phyloP scores from a whole-genome alignment of 1,140 invertebrate genomes.

The Leptinotarsa defecta region DNA sequence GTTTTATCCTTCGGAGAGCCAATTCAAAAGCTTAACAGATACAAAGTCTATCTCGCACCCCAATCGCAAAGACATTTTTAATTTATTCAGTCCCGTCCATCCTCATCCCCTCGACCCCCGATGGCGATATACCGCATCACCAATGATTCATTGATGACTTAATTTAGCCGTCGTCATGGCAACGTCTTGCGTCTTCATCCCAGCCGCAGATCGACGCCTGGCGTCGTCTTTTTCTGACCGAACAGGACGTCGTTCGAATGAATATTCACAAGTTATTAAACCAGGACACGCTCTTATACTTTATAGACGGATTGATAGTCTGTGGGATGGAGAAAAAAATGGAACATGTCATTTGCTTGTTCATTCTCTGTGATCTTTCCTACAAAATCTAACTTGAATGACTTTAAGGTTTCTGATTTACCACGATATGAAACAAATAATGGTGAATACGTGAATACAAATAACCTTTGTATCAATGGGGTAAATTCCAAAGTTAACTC shows the following conservation, averaged over 20 bases:
- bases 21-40: conserved; percentile 28
- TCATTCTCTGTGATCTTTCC: too few relatives aligned
- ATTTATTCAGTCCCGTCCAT: conserved; percentile 46
- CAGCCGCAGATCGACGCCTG: conserved; percentile 36
- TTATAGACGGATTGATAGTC: conserved; percentile 22
- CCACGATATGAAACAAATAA: too few relatives aligned
- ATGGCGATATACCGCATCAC: conserved; percentile 47
- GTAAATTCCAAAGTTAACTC: too few relatives aligned
- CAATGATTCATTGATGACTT: conserved; percentile 56
- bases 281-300: conserved; percentile 46
- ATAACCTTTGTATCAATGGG: too few relatives aligned
- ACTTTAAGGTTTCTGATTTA: too few relatives aligned
- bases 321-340: conserved; percentile 21
- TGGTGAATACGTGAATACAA: too few relatives aligned
- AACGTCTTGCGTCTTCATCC: conserved; percentile 46
- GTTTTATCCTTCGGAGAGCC: conserved; percentile 11
- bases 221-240: conserved; percentile 42
- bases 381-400: too few relatives aligned
- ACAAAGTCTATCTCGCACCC: conserved; percentile 30
- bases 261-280: conserved; percentile 56
- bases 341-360: background rate
- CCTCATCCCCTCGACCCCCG: conserved; percentile 39
- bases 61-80: conserved; percentile 47
- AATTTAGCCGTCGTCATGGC: conserved; percentile 50
- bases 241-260: conserved; percentile 45